These are phyloP conservation scores for Trichechus manatus DNA, from an alignment of 2,113 vertebrate species.

Conservation along the genomic window DNA sequence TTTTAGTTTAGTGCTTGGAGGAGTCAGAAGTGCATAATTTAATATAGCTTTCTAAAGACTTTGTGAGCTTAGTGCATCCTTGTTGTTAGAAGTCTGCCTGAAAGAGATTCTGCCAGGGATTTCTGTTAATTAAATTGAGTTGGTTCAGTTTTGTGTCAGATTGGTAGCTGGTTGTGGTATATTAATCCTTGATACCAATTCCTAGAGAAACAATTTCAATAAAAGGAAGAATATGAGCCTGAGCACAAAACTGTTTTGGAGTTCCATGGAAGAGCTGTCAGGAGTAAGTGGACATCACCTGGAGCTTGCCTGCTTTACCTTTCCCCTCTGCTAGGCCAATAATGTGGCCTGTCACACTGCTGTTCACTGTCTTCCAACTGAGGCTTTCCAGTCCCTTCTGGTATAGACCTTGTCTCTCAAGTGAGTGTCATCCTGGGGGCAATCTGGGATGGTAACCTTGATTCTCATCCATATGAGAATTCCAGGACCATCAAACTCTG, in stretches of 20 bases:
- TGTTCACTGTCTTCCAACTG: neutral
- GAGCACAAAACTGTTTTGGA: neutral
- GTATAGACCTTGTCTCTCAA: neutral
- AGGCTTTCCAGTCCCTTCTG: neutral
- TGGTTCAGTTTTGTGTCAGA: neutral
- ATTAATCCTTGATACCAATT: neutral
- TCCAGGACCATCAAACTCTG: neutral
- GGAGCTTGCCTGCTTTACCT: neutral
- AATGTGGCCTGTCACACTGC: neutral
- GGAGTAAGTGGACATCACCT: neutral
- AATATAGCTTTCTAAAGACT: neutral
- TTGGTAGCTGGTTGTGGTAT: neutral
- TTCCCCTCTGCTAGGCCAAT: neutral
- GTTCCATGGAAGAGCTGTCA: neutral
- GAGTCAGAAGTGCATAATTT: neutral
- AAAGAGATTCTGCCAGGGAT: neutral
- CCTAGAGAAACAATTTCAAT: neutral
- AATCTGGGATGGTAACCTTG: neutral
- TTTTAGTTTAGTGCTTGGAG: neutral
- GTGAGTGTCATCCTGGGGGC: neutral
- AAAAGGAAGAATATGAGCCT: neutral
- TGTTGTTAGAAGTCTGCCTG: neutral
- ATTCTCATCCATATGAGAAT: neutral
- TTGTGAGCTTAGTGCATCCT: neutral
- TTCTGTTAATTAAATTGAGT: conserved; percentile 1